These are phyloP conservation scores for Himalopsyche anomala DNA, from an alignment of 2,888 invertebrate species.

Conservation along the genomic window DNA sequence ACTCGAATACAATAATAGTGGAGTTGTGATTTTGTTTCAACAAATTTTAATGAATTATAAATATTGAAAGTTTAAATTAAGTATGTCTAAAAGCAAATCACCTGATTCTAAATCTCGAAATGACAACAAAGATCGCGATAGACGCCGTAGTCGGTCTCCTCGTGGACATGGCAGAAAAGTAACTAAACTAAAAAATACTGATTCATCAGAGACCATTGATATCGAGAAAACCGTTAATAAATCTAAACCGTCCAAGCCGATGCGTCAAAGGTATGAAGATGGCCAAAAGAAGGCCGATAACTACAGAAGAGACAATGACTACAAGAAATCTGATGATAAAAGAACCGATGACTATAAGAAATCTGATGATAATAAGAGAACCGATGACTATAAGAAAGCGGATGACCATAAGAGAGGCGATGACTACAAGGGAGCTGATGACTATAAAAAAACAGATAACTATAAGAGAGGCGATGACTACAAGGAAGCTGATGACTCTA, in stretches of 20 bases:
- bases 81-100: constrained; percentile 19
- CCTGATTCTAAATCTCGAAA: background rate
- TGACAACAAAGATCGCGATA: constrained; percentile 6
- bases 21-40: too few relatives aligned
- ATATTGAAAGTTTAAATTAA: background rate
- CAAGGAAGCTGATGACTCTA: too few relatives aligned
- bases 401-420: too few relatives aligned
- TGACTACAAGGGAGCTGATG: too few relatives aligned
- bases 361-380: too few relatives aligned
- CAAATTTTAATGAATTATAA: too few relatives aligned
- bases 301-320: background rate
- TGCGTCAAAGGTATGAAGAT: background rate
- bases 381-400: too few relatives aligned
- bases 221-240: background rate
- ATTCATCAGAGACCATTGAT: background rate
- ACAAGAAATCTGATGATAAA: background rate
- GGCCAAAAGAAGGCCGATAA: background rate
- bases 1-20: too few relatives aligned
- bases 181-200: background rate
- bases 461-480: too few relatives aligned
- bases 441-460: too few relatives aligned
- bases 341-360: background rate
- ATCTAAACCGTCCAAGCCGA: background rate
- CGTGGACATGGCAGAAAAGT: background rate
- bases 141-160: background rate